Evolutionary conservation across 2,797 vertebrate species (phyloP).

Genomic region (Florisuga fusca): DNA sequence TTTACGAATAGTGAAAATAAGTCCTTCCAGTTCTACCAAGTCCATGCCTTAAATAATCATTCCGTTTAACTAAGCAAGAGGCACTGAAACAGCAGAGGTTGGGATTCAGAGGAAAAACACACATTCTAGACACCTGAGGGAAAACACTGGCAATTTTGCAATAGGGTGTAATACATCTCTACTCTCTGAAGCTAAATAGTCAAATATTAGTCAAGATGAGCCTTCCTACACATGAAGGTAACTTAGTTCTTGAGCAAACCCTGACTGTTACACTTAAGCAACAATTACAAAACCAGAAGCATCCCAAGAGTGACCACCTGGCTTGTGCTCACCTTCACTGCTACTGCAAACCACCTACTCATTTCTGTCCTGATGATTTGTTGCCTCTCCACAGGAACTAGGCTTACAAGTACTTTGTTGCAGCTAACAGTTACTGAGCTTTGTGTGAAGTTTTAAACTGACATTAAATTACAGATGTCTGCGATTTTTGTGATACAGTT

Average conservation of each 20-base stretch:
- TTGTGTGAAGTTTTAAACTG: background rate
- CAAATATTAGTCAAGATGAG: too few species aligned
- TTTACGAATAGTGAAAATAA: background rate
- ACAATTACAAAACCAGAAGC: background rate
- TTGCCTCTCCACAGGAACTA: background rate
- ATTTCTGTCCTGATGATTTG: background rate
- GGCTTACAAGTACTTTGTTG: background rate
- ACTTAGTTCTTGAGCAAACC: background rate
- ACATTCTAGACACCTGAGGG: background rate
- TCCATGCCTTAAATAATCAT: background rate
- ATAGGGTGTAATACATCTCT: accelerated
- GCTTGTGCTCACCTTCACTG: background rate
- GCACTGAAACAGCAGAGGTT: background rate
- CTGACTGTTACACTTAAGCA: background rate
- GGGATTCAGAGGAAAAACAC: background rate
- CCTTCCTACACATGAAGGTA: accelerated
- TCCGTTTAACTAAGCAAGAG: background rate
- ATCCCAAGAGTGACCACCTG: background rate
- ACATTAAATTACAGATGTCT: background rate
- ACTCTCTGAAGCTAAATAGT: background rate
- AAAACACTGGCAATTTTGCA: background rate
- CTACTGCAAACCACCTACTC: background rate
- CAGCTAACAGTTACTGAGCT: background rate
- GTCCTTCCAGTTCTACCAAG: background rate
- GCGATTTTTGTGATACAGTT: background rate